Evolutionary conservation across 2,888 invertebrate genomes (phyloP), one percentile per base, ranked within the genome.

Genomic region (Gastrophysa polygoni): DNA sequence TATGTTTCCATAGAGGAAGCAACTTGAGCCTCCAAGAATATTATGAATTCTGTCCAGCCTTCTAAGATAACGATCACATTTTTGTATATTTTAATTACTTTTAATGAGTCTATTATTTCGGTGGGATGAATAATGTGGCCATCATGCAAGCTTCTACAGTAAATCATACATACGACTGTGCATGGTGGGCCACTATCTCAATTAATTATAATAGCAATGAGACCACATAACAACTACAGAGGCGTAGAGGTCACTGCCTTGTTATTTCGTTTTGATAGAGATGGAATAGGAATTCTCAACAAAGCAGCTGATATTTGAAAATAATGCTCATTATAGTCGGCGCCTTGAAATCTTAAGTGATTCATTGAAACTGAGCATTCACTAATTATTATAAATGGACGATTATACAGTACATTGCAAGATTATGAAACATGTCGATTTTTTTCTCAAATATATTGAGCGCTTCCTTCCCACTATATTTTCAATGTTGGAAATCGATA

Each of bases 171-270:
- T 66, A 48, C 44, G 34, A 58, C 48, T 62, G 60, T 43, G 43
- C 57, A 57, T 49, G 56, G 57, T 61, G 63, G 66, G 65, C 65
- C 69, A 68, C 64, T 63, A 68, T 71, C 75, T 75, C 73, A 75
- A 75, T 74, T 75, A 74, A 44, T 49, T 58, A 73, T 72, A 73
- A 74, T 69, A 71, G 64, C 66, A 68, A 67, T 69, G 66, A 68
- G 63, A 65, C 70, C 63, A 69, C 68, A 63, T 68, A 67, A 68
- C 67, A 70, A 59, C 68, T 47, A 44, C 64, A 70, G 70, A 72
- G 74, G 71, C 72, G 73, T 70, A 71, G 70, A 69, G 71, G 71
- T 69, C 72, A 71, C 48, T 57, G 38, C 38, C 38, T 14, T 38
- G 4, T 38, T 38, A 11, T 14, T 38, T 38, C 10, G 16, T 34